Base-by-base conservation (phyloP, 1,140 invertebrate genomes). In the Tribolium madens region DNA sequence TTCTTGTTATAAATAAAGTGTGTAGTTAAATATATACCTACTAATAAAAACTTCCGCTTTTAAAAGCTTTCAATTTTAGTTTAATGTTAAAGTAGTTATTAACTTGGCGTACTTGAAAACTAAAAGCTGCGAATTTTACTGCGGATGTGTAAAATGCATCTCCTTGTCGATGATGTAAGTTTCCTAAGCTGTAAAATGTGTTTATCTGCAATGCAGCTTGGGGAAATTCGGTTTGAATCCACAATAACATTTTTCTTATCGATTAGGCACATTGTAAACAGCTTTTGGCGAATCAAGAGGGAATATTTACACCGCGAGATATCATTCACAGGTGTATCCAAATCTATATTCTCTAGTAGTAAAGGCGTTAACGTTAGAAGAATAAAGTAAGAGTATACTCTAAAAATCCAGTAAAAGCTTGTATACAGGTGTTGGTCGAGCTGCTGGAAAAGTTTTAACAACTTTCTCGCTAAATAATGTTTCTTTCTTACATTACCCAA, bases 201-300 rank as follows among this genome's bases (percentile, higher is more conserved):
- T 57, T 57, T 71, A 72, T 72, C 70, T 72, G 70, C 70, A 72
- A 72, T 72, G 70, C 70, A 72, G 70, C 50, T 14, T 21, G 70
- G 46, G 18, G 31, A 48, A 50, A 13, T 48, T 47, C 47, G 10
- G 68, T 10, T 72, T 26, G 17, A 33, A 18, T 26, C 18, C 14
- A 52, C 21, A 72, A 72, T 72, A 72, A 72, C 70, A 72, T 72
- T 72, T 72, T 72, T 72, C 70, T 72, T 72, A 72, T 72, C 70
- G 70, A 72, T 72, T 72, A 31, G 70, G n/a, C 42, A 48, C 47
- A 31, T 71, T 48, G 36, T 72, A 72, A 72, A 72, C 70, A 50
- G 15, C 14, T n/a, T 18, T 6, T 13, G n/a, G 15, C 69, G 13
- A 42, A 6, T 10, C 69, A 4, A 36, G 7, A 26, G 12, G 36